phyloP scores from a whole-genome alignment of 2,888 invertebrate species.

The Sesia bembeciformis region DNA sequence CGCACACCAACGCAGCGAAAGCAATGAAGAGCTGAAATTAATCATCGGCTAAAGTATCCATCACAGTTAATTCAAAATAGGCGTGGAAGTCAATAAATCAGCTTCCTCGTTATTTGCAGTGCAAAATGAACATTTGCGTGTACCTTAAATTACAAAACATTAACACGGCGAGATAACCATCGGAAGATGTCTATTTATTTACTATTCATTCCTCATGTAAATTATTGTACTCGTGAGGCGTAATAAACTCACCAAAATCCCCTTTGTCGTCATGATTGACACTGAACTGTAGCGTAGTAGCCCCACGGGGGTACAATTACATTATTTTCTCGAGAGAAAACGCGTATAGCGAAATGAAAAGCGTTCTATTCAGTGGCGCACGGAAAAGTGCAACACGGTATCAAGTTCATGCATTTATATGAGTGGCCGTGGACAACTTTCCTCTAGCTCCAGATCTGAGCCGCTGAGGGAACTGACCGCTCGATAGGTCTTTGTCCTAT shows the following conservation, averaged over 20 bases:
- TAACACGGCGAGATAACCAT: neutral
- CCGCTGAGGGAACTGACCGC: conserved; percentile 55
- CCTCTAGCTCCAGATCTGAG: conserved; percentile 47
- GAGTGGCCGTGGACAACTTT: conserved; percentile 54
- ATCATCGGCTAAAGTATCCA: conserved; percentile 20
- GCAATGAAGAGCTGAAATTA: conserved; percentile 50
- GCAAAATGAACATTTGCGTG: neutral
- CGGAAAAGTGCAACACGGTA: conserved; percentile 60
- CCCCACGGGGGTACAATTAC: conserved; percentile 27
- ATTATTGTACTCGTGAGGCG: neutral
- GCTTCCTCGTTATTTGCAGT: conserved; percentile 8
- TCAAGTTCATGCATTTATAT: conserved; percentile 71
- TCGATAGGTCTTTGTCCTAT: conserved; percentile 67
- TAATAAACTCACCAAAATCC: conserved; percentile 49
- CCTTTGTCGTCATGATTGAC: conserved; percentile 42
- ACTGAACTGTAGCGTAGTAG: conserved; percentile 4
- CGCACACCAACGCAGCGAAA: conserved; percentile 40
- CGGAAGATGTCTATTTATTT: too few species aligned
- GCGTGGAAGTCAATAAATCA: conserved; percentile 34
- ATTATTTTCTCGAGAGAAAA: conserved; percentile 39
- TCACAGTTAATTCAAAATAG: conserved; percentile 23
- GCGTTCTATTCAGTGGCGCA: conserved; percentile 42
- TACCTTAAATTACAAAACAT: neutral
- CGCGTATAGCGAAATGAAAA: conserved; percentile 51
- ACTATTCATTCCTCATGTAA: too few species aligned